Evolutionary conservation across 2,888 invertebrate species (phyloP), one percentile per base, ranked within the genome.

Genomic region (Scrobipalpa costella): DNA sequence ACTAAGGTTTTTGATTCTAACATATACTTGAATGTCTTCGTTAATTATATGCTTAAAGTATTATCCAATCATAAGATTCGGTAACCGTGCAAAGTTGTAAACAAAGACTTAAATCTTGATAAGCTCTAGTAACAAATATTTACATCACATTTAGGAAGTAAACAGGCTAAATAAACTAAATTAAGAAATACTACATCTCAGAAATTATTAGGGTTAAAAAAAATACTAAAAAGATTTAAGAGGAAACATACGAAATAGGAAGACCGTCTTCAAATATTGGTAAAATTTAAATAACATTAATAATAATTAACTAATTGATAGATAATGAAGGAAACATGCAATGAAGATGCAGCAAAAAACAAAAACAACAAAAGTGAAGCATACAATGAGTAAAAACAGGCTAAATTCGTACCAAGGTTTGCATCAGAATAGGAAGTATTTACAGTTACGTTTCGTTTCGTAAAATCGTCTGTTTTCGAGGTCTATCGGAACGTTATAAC

Each of bases 401-500:
- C 34, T n/a, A 57, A 52, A 27, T 21, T 33, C 27, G 52, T 19
- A 50, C 15, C 55, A 55, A 55, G 33, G 55, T 55, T 55, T 55
- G 34, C 55, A 55, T 34, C 55, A 55, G 27, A 44, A 40, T 27
- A 59, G 59, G 59, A 59, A 59, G 59, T 59, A 44, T 21, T 27
- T 15, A 34, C 55, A 55, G 55, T 55, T 55, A 55, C 55, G 55
- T 34, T 55, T 44, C 13, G 59, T 59, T 59, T 59, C 21, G 59
- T 44, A 59, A 59, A 58, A 27, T 59, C 44, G 33, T 61, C 64
- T 59, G 63, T 33, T 40, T 47, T 55, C 50, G 57, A 64, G 64
- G 64, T 47, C 61, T 55, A 47, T 58, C 63, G 50, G 57, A 33
- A 38, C 58, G 44, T 64, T 63, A 55, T 55, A 63, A 61, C 66